Base-by-base conservation (phyloP, 2,797 vertebrate genomes). In the Macroramphosus scolopax region DNA sequence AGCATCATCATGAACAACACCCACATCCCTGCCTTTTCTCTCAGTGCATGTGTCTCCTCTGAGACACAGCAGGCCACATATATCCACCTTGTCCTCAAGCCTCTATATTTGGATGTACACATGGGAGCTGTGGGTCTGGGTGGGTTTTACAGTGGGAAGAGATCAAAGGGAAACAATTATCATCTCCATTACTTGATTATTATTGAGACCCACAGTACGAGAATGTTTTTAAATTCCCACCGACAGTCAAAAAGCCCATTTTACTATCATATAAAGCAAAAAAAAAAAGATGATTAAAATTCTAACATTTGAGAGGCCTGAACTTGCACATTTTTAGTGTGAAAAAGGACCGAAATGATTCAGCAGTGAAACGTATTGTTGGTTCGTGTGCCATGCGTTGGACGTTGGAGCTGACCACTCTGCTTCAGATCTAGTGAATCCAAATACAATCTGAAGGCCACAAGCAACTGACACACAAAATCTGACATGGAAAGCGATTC, bases 21-120 rank as follows among this genome's bases (percentile, higher is more conserved):
- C 17, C 16, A 34, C 31, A 56, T 28, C 8, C 37, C 44, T 47
- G 30, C 32, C 24, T 49, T 20, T 36, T 38, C 17, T 66, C 22
- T 52, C 15, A 35, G 3, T 59, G 17, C 12, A 39, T 31, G 32
- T 15, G 11, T n/a, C 30, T 25, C 37, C n/a, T 36, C 36, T 17
- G 12, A 41, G 22, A 47, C 43, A 43, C 39, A 40, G 0, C 2
- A 42, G 44, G 48, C 24, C 57, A 38, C 29, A 32, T 24, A 36
- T 10, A 20, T 13, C 36, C 20, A 49, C 14, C 6, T 16, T 6
- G 10, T 37, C 38, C 26, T 39, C 38, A 13, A n/a, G 18, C 15
- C 18, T 46, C 33, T 36, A 20, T 18, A 24, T 50, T 7, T 44
- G 17, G 16, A 37, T 6, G 13, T 4, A 4, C 13, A 45, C 40